Percentiles rank a stretch among this genome's conserved stretches.
These are phyloP conservation scores for Typhlomys cinereus DNA, from an alignment of 2,113 vertebrate species.

Conservation along the genomic window DNA sequence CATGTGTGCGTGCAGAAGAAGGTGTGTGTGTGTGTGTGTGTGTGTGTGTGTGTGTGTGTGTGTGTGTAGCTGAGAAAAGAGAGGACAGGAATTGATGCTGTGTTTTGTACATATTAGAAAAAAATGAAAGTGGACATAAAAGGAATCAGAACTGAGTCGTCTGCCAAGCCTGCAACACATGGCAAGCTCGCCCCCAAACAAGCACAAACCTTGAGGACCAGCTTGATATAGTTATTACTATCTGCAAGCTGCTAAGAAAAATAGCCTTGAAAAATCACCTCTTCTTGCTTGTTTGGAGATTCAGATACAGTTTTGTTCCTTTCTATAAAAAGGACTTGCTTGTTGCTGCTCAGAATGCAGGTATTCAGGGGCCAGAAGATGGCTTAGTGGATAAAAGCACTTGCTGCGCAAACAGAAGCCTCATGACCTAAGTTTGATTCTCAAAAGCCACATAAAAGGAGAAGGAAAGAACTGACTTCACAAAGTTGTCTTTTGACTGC, in stretches of 20 bases:
- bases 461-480: no score
- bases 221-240: not conserved
- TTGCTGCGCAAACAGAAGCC: no score
- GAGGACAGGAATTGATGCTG: conserved; percentile 62
- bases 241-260: conserved; percentile 60
- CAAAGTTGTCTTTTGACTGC: no score
- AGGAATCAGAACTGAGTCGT: conserved; percentile 65
- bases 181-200: conserved; percentile 69
- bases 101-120: conserved; percentile 63
- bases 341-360: not conserved
- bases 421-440: no score
- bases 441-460: no score
- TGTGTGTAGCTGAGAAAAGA: not conserved
- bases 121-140: conserved; percentile 66
- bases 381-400: no score
- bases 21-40: not conserved
- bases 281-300: conserved; percentile 35
- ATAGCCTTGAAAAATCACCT: conserved; percentile 17
- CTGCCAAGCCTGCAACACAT: conserved; percentile 70
- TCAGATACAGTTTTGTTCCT: conserved; percentile 3
- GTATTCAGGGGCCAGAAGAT: not conserved
- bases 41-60: not conserved
- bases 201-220: conserved; percentile 54
- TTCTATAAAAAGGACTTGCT: not conserved
- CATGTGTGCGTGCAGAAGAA: not conserved